Conservation (phyloP, 2,888 invertebrate genomes). For the Mycalesis mineus region DNA sequence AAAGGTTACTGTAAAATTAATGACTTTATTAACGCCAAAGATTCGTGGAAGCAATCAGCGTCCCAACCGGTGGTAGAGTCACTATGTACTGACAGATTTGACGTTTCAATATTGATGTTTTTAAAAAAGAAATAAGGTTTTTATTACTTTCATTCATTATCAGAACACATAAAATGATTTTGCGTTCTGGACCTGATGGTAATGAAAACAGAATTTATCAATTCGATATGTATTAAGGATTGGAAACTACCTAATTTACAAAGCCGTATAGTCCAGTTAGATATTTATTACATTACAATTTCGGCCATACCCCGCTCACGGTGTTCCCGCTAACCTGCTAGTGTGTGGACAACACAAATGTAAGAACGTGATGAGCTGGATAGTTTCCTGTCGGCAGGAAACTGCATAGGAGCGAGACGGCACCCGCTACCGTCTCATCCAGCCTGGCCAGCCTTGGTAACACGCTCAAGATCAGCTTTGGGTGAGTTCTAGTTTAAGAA, state of each 20-base stretch:
- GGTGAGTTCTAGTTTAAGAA: conserved; percentile 73
- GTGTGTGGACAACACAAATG: conserved; percentile 24
- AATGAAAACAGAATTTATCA: not conserved
- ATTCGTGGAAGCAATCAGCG: too few species aligned
- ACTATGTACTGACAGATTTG: too few species aligned
- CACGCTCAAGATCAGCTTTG: conserved; percentile 89
- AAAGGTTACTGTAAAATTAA: not conserved
- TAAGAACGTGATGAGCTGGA: conserved; percentile 68
- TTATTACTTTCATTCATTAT: too few species aligned
- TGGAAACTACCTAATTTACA: too few species aligned
- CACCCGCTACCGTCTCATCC: conserved; percentile 85
- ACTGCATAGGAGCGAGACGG: conserved; percentile 86
- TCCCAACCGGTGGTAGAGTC: too few species aligned
- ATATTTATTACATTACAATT: conserved; percentile 13
- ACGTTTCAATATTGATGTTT: too few species aligned
- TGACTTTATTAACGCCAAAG: not conserved
- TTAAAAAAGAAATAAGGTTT: too few species aligned
- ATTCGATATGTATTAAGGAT: not conserved
- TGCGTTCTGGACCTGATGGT: not conserved
- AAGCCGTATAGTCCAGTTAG: too few species aligned
- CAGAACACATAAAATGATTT: not conserved
- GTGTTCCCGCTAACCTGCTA: conserved; percentile 45
- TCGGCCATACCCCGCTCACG: conserved; percentile 31
- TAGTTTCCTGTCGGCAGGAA: conserved; percentile 73
- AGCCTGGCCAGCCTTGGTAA: conserved; percentile 89